phyloP scores from a whole-genome alignment of 92 coral and sea anemone species.

The Meandrina meandrites region DNA sequence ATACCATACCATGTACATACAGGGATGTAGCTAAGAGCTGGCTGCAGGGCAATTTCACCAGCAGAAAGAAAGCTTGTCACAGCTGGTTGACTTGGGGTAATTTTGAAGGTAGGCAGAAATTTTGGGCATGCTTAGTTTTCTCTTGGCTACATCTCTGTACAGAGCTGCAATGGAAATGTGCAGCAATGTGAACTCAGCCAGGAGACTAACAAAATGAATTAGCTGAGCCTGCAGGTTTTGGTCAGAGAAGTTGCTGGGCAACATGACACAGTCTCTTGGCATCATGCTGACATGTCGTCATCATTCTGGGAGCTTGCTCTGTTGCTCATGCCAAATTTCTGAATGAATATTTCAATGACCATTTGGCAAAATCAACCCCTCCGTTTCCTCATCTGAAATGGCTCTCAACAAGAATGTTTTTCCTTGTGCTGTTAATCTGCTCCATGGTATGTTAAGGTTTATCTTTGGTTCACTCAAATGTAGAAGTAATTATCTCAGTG shows the following conservation, averaged over 20 bases:
- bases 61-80: too few species aligned
- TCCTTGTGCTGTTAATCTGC: not conserved
- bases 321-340: too few species aligned
- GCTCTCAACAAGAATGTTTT: not conserved
- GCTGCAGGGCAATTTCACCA: too few species aligned
- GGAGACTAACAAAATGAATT: not conserved
- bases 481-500: not conserved
- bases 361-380: not conserved
- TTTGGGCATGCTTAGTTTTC: too few species aligned
- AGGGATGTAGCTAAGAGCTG: too few species aligned
- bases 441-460: not conserved
- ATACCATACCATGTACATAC: not conserved
- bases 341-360: too few species aligned
- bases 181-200: not conserved
- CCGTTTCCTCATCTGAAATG: not conserved
- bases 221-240: not conserved
- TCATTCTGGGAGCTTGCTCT: too few species aligned
- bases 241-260: not conserved
- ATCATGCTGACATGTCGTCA: not conserved
- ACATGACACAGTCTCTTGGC: not conserved
- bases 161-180: not conserved
- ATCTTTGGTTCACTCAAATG: not conserved
- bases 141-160: too few species aligned
- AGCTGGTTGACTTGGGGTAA: too few species aligned
- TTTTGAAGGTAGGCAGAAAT: too few species aligned